Base-by-base conservation (phyloP, 2,113 vertebrate species). In the Platichthys stellatus region DNA sequence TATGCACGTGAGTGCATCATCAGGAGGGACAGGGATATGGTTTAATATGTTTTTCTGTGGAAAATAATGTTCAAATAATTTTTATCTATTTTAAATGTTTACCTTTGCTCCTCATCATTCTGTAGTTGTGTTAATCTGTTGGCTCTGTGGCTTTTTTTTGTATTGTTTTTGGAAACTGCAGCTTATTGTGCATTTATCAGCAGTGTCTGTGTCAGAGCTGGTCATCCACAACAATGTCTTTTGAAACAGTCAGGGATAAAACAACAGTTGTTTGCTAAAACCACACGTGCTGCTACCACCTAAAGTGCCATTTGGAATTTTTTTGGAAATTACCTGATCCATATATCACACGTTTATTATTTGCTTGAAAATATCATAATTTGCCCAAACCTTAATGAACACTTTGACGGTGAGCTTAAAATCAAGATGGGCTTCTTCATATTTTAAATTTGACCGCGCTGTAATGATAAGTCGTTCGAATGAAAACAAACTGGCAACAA, bases 181-280 rank as follows among this genome's bases (percentile, higher is more conserved):
- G 59, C 63, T 72, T 21, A 5, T 18, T 62, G 43, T 76, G 59
- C 15, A 40, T 78, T 69, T 10, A 82, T 78, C 71, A 72, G 59
- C 79, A 51, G 17, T 73, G 43, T 77, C 28, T 76, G 49, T 24
- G 38, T 17, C 49, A 59, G 38, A 72, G 62, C 63, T 31, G 21
- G 21, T 65, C 64, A 67, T 67, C 45, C 40, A 57, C 76, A 59
- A 45, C 28, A 23, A 35, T 67, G 15, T 0, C 43, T 12, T 49
- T 65, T 62, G 9, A 40, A 35, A 57, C 7, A 43, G 31, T 24
- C 7, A 38, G 51, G 20, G 20, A 53, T 3, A n/a, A n/a, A 53
- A 10, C 10, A n/a, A n/a, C 20, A 53, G 6, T n/a, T n/a, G 14
- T n/a, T 53, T 15, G 17, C 15, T 15, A 47, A 47, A 47, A 47